phyloP scores from a whole-genome alignment of 2,888 invertebrate species.

The Keiferia lycopersicella region DNA sequence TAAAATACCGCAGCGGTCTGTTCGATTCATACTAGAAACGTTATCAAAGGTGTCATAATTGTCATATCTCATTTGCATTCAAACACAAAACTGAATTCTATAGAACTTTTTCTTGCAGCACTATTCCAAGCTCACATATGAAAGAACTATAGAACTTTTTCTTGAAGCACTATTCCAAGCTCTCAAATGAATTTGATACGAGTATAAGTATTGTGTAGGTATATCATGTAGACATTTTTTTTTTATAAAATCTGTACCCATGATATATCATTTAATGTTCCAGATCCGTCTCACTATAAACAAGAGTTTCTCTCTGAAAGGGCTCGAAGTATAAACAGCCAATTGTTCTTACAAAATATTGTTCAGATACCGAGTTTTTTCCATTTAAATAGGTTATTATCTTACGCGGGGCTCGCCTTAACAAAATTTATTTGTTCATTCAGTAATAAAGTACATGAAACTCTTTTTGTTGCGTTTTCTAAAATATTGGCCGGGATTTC shows the following conservation, averaged over 20 bases:
- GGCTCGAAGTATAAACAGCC: slow-evolving; percentile 36
- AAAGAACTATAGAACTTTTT: no score
- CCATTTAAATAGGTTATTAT: slow-evolving; percentile 65
- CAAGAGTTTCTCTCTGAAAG: slow-evolving; percentile 26
- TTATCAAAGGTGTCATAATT: no score
- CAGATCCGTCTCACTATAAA: slow-evolving; percentile 32
- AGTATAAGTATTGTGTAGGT: no score
- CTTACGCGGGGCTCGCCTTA: slow-evolving; percentile 56
- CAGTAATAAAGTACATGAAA: slow-evolving; percentile 61
- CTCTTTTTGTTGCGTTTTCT: slow-evolving; percentile 50
- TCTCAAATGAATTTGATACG: no score
- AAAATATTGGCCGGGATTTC: slow-evolving; percentile 61
- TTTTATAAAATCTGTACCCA: not conserved
- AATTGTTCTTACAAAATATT: slow-evolving; percentile 56
- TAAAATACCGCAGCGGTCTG: no score
- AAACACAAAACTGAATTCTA: no score
- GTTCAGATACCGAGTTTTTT: slow-evolving; percentile 46
- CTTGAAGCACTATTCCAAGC: no score
- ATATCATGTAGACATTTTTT: not conserved
- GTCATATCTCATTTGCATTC: no score
- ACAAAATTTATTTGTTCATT: slow-evolving; percentile 69
- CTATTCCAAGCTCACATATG: no score
- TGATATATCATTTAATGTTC: slow-evolving; percentile 34
- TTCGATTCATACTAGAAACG: no score
- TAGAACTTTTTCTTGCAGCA: no score